Percentiles rank a stretch among this genome's conserved stretches.
phyloP scores from a whole-genome alignment of 2,797 vertebrate genomes.

The Enteromius treurensis region DNA sequence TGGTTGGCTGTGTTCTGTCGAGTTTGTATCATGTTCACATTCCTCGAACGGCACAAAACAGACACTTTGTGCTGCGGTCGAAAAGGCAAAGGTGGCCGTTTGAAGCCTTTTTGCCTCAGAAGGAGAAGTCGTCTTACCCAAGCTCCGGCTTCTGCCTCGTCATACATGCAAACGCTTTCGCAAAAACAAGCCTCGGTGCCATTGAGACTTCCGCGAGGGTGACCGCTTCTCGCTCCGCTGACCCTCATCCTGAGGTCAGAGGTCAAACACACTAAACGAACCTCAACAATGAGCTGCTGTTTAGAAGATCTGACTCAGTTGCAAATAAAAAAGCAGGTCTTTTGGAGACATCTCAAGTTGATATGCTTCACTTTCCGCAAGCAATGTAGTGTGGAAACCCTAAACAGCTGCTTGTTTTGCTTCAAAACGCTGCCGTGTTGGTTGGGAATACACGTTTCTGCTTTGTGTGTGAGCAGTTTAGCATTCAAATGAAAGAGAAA shows the following conservation, averaged over 20 bases:
- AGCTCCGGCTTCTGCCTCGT: constrained; percentile 13
- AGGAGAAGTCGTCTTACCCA: constrained; percentile 28
- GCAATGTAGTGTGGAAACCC: not conserved
- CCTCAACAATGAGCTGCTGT: constrained; percentile 17
- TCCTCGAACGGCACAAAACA: constrained; percentile 5
- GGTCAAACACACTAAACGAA: not conserved
- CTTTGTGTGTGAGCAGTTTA: not conserved
- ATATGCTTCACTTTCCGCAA: not conserved
- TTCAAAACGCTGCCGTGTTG: not conserved
- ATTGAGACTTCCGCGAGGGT: not conserved
- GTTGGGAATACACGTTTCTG: not conserved
- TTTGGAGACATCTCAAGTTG: not conserved
- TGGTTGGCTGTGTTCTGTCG: not conserved
- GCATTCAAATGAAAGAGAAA: not conserved
- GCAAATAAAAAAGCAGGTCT: not conserved
- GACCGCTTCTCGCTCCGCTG: not conserved
- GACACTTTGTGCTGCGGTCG: constrained; percentile 9
- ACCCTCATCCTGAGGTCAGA: constrained; percentile 26
- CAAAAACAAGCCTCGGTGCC: not conserved
- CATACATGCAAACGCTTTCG: constrained; percentile 5
- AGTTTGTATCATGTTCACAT: constrained; percentile 38
- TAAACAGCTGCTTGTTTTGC: not conserved
- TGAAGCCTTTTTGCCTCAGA: constrained; percentile 12
- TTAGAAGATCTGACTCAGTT: constrained; percentile 1
- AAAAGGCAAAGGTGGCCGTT: not conserved